A percentile compares a stretch with the other conserved stretches of the same genome.
These are phyloP conservation scores for Zophobas morio DNA, from an alignment of 1,140 invertebrate species.

Conservation along the genomic window DNA sequence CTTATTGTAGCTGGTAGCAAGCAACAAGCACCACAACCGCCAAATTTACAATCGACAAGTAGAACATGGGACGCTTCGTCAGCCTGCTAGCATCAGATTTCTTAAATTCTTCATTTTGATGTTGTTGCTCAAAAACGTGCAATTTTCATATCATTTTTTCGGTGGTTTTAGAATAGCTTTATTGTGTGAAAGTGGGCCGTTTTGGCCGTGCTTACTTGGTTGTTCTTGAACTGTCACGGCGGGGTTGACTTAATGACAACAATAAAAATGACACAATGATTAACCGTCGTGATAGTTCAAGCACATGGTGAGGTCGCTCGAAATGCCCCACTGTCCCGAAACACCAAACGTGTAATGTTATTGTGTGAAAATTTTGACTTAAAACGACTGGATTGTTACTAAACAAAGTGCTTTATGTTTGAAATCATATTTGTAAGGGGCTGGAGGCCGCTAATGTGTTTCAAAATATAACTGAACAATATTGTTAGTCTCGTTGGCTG, in stretches of 20 bases:
- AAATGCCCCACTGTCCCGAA: too few relatives aligned
- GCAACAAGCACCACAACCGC: conserved; percentile 60
- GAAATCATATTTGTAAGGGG: conserved; percentile 5
- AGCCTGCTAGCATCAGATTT: conserved; percentile 59
- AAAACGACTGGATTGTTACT: conserved; percentile 38
- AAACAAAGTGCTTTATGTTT: conserved; percentile 34
- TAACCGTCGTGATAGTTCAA: too few relatives aligned
- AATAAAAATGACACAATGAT: too few relatives aligned
- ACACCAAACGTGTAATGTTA: too few relatives aligned
- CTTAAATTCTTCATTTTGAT: conserved; percentile 23
- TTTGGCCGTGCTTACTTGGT: too few relatives aligned
- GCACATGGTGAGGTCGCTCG: too few relatives aligned
- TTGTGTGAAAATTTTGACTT: neutral
- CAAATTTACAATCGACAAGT: conserved; percentile 48
- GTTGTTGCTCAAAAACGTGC: conserved; percentile 41
- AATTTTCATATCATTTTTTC: conserved; percentile 30
- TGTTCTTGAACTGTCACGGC: too few relatives aligned
- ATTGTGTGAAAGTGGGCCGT: neutral
- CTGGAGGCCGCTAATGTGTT: conserved; percentile 29
- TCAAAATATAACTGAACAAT: conserved; percentile 29
- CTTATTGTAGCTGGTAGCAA: conserved; percentile 57
- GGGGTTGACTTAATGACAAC: too few relatives aligned
- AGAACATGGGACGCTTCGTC: conserved; percentile 55
- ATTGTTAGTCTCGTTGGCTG: conserved; percentile 46
- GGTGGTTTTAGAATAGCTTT: conserved; percentile 22